Evolutionary conservation across 2,888 invertebrate species (phyloP).

Genomic region (Epirrhoe tristata): DNA sequence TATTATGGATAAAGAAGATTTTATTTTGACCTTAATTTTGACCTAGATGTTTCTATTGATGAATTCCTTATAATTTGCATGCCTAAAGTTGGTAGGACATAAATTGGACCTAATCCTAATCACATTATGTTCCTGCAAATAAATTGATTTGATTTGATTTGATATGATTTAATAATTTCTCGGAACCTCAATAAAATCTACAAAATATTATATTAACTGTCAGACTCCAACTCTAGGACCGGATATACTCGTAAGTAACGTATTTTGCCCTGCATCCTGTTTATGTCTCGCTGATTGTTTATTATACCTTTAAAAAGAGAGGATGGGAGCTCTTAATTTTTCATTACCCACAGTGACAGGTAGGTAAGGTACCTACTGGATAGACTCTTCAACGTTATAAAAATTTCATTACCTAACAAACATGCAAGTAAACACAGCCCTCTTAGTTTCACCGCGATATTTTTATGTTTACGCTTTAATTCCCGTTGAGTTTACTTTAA

Average conservation of each 20-base stretch:
- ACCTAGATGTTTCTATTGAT: too few species aligned
- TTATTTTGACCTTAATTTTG: too few species aligned
- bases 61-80: too few species aligned
- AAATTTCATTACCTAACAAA: conserved; percentile 46
- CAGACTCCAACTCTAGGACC: conserved; percentile 29
- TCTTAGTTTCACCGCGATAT: conserved; percentile 54
- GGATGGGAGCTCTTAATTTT: conserved; percentile 41
- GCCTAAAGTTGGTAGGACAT: too few species aligned
- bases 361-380: conserved; percentile 31
- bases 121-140: too few species aligned
- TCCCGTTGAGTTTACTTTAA: conserved; percentile 68
- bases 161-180: too few species aligned
- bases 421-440: conserved; percentile 49
- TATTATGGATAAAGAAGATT: too few species aligned
- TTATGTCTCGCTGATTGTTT: conserved; percentile 41
- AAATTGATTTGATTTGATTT: too few species aligned
- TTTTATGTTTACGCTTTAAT: conserved; percentile 70
- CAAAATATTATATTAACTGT: conserved; percentile 16
- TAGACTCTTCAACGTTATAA: conserved; percentile 45
- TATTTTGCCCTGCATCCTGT: conserved; percentile 44
- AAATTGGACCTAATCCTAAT: too few species aligned
- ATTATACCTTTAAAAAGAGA: conserved; percentile 41
- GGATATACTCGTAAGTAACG: conserved; percentile 46
- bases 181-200: too few species aligned
- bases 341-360: conserved; percentile 35